Conservation (phyloP, 2,888 invertebrate species). For the Nymphalis urticae region DNA sequence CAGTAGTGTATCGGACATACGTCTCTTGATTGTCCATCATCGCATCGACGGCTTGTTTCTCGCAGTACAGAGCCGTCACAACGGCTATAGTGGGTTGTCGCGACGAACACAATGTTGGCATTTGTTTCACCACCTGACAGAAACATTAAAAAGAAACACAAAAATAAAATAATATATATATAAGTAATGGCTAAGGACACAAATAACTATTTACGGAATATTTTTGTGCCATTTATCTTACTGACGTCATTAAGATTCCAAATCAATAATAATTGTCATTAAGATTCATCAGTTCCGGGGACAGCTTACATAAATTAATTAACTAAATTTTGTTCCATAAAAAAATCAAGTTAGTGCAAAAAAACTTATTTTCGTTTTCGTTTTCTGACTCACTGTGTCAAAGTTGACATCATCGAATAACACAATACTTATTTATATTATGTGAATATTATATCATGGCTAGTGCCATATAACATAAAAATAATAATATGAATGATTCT, state of each 20-base stretch:
- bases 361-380: no score
- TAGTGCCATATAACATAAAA: not conserved
- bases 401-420: no score
- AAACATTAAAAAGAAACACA: not conserved
- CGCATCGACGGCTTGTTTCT: slow-evolving; percentile 98
- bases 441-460: no score
- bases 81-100: slow-evolving; percentile 99
- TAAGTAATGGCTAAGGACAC: not conserved
- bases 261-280: no score
- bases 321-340: no score
- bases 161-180: not conserved
- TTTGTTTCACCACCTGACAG: slow-evolving; percentile 92
- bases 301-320: no score
- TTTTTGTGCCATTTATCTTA: not conserved
- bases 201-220: not conserved
- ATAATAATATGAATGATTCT: slow-evolving; percentile 5
- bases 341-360: no score
- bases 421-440: no score
- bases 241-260: not conserved
- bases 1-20: slow-evolving; percentile 96
- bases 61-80: slow-evolving; percentile 97
- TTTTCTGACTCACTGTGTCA: no score
- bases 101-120: slow-evolving; percentile 93
- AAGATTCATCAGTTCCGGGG: no score
- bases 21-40: slow-evolving; percentile 99